These are phyloP conservation scores for Anser brachyrhynchus DNA, from an alignment of 2,113 vertebrate genomes.

Conservation along the genomic window DNA sequence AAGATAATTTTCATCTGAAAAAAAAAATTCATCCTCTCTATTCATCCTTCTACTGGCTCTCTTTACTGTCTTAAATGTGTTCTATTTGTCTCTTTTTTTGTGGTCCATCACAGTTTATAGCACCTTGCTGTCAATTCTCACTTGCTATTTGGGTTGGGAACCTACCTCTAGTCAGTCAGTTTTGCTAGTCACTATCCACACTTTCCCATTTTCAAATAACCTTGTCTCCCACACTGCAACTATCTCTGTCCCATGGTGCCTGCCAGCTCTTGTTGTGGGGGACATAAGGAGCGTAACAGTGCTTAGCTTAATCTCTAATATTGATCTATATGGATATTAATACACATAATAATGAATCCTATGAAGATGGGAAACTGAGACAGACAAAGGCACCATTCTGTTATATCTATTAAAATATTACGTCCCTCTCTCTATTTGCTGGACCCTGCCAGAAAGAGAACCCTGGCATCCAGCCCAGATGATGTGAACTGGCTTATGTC, in stretches of 20 bases:
- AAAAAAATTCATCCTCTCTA: neutral
- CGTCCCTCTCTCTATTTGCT: neutral
- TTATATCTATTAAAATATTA: neutral
- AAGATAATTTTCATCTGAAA: neutral
- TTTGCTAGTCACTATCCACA: neutral
- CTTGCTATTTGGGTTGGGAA: neutral
- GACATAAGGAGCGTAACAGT: neutral
- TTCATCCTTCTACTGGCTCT: neutral
- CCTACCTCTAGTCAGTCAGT: neutral
- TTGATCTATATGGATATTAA: neutral
- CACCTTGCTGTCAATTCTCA: neutral
- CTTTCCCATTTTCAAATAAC: neutral
- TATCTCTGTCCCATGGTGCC: neutral
- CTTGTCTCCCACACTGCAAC: neutral
- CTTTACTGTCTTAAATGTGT: neutral
- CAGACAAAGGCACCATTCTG: neutral
- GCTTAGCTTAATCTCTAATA: neutral
- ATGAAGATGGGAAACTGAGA: neutral
- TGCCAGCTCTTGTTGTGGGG: neutral
- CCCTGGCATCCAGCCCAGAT: neutral
- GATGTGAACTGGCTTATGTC: neutral
- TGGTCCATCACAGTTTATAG: neutral
- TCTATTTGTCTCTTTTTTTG: neutral
- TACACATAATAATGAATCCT: neutral
- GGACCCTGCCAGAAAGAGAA: neutral